Base-by-base conservation (phyloP, 2,113 vertebrate genomes). In the Xiphophorus maculatus region DNA sequence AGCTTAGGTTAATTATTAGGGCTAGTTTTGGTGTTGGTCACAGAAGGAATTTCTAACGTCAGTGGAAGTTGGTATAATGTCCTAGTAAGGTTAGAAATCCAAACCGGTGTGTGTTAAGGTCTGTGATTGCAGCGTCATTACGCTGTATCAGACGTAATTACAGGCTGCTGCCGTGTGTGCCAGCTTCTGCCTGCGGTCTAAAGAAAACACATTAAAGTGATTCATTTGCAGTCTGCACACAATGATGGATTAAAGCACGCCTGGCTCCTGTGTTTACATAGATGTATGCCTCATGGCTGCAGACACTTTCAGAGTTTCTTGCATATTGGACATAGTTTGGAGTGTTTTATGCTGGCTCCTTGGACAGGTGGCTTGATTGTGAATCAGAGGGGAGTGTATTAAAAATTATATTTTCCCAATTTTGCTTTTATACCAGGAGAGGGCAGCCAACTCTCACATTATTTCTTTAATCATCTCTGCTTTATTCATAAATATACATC, bases 181-280 rank as follows among this genome's bases (percentile, higher is more conserved):
- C 70, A 81, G 68, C 69, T 28, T 44, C 48, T 48, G 73, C 44
- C 48, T 81, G 79, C 11, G 74, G 74, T 84, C 70, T 79, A 84
- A 87, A 79, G 63, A 82, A 85, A 87, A 76, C 76, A 84, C 65
- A 83, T 83, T 78, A 81, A 33, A 75, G 74, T 71, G 72, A 81
- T 79, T 81, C 2, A 82, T 79, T 87, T 84, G 72, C 54, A 84
- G 62, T 65, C 73, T 37, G 40, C 29, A 32, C 69, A 71, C 67
- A 40, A 48, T 37, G 71, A 76, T 65, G 79, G 73, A 81, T n/a
- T 74, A 82, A 82, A 35, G 2, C 19, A 29, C 0, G 17, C 0
- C 33, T 1, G 54, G 17, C 54, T 33, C 10, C 29, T 3, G 6
- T 69, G 70, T 81, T 71, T 62, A 25, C 25, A 68, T 13, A 19